phyloP scores from a whole-genome alignment of 2,797 vertebrate genomes.

The Artibeus jamaicensis region DNA sequence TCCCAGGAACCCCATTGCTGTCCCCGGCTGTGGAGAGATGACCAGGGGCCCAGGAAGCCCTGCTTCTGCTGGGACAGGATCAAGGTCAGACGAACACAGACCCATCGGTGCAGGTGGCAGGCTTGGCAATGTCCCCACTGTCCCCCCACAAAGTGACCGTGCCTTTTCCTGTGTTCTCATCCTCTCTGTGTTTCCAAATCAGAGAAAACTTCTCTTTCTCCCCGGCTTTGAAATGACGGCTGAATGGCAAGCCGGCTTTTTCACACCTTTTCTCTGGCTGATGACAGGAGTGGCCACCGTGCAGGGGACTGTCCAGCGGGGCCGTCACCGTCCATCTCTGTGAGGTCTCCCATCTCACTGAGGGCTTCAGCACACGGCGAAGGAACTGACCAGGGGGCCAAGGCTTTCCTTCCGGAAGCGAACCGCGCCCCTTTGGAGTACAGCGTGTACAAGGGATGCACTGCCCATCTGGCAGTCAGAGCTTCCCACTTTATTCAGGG shows the following conservation, averaged over 20 bases:
- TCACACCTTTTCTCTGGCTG: background rate
- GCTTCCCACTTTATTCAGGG: background rate
- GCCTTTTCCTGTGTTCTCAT: background rate
- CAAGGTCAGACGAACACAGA: accelerated
- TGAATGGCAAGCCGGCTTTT: too few species aligned
- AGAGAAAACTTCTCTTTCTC: background rate
- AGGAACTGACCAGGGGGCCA: background rate
- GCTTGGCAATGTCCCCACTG: accelerated
- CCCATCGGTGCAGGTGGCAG: too few species aligned
- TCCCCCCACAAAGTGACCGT: accelerated
- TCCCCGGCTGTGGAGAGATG: background rate
- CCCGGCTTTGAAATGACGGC: background rate
- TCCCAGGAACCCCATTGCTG: accelerated
- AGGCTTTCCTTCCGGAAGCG: background rate
- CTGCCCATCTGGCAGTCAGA: background rate
- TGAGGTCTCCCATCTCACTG: too few species aligned
- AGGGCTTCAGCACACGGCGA: background rate
- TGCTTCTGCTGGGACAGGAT: background rate
- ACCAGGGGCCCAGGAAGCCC: background rate
- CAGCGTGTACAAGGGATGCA: too few species aligned
- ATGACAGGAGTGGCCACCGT: too few species aligned
- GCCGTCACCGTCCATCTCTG: background rate
- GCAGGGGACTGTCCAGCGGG: background rate
- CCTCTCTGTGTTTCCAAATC: background rate
- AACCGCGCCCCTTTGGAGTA: too few species aligned